Percentiles rank a stretch among this genome's conserved stretches.
Evolutionary conservation across 2,888 invertebrate genomes (phyloP).

Genomic region (Fragum fragum): DNA sequence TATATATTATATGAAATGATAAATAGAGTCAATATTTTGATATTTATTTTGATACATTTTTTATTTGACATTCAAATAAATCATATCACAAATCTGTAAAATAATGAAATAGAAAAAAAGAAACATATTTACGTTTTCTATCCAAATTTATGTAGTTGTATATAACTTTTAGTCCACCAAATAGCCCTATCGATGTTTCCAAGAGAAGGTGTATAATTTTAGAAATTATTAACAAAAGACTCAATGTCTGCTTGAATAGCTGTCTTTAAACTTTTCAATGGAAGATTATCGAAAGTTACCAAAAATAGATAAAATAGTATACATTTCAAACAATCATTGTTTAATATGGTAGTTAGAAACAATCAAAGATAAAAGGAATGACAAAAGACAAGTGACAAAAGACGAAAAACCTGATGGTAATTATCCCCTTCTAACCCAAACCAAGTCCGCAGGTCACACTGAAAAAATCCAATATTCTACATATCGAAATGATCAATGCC

Average conservation of each 20-base stretch:
- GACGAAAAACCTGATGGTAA: background rate
- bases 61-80: no score
- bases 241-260: background rate
- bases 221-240: background rate
- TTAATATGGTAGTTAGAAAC: conserved; percentile 1
- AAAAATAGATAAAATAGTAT: background rate
- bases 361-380: background rate
- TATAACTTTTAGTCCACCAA: no score
- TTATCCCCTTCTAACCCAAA: conserved; percentile 17
- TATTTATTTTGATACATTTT: no score
- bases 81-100: no score
- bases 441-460: conserved; percentile 2
- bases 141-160: no score
- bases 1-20: no score
- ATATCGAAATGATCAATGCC: conserved; percentile 7
- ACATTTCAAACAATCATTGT: background rate
- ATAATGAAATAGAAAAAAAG: no score
- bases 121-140: no score
- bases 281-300: background rate
- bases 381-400: conserved; percentile 1
- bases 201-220: background rate
- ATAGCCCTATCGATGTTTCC: background rate
- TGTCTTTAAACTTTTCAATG: background rate
- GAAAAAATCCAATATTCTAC: conserved; percentile 14
- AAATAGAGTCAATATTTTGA: no score